phyloP scores from a whole-genome alignment of 2,113 vertebrate species.

The Sturnus vulgaris region DNA sequence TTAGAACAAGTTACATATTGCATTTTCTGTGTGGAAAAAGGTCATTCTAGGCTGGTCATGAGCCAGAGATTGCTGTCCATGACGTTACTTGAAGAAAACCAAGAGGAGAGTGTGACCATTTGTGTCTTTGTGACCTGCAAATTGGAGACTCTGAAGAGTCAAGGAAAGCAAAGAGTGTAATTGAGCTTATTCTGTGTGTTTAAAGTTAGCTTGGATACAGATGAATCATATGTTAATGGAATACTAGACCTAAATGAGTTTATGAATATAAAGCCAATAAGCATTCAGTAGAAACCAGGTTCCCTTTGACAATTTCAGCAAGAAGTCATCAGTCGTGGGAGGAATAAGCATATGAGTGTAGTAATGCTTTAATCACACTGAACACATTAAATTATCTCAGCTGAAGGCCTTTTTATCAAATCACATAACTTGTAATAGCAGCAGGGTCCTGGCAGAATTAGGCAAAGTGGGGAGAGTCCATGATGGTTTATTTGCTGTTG shows the following conservation, averaged over 20 bases:
- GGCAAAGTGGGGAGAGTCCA: not conserved
- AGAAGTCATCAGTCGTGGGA: not conserved
- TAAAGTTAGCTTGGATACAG: not conserved
- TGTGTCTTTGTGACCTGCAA: accelerated
- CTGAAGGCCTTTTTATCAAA: not conserved
- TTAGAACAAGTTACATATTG: not conserved
- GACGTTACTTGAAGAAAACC: not conserved
- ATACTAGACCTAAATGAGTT: not conserved
- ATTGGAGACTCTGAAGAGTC: not conserved
- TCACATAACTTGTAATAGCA: not conserved
- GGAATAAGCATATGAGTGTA: not conserved
- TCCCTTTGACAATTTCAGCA: not conserved
- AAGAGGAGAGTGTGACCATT: accelerated
- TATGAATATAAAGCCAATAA: not conserved
- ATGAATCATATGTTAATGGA: not conserved
- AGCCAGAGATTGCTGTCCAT: not conserved
- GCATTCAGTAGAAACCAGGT: not conserved
- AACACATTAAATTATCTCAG: not conserved
- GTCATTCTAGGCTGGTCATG: not conserved
- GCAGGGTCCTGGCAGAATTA: not conserved
- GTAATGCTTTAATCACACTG: not conserved
- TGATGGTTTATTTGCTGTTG: not conserved
- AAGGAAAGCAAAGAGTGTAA: not conserved
- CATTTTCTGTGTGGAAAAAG: not conserved
- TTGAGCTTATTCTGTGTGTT: not conserved